Evolutionary conservation across 23 tunicate species (phyloP), one percentile per base, ranked within the genome.

Genomic region (Oikopleura vanhoeffeni): DNA sequence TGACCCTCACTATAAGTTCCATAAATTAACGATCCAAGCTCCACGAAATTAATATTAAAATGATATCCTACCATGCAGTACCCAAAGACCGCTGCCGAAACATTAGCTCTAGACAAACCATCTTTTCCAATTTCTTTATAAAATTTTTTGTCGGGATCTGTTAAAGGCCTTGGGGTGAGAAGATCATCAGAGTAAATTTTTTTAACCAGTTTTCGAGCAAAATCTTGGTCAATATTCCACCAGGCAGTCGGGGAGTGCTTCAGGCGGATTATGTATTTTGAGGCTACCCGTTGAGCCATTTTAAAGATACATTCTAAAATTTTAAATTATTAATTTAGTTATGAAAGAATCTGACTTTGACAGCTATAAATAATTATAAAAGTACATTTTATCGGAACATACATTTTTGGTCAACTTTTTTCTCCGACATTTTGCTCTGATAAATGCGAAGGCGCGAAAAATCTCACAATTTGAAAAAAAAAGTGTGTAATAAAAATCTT

Each of bases 1-100:
- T n/a, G n/a, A n/a, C n/a, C n/a, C n/a, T n/a, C n/a, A n/a, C n/a
- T n/a, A 38, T 71, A 71, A 2, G 35, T 71, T 28, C 79, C 79
- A 30, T 71, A 71, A 71, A 13, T 13, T 38, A 71, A 32, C 36
- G 34, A 28, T 18, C 79, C 79, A 28, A 71, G 79, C 79, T 71
- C 38, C 32, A 71, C 34, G 3, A 24, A 71, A 71, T 71, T 32
- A 71, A 71, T 71, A 71, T 30, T 28, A 71, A 71, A 71, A 71
- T 18, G 79, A 71, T 71, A 71, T 71, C 79, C 79, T 2, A 71
- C 79, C 79, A 71, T 71, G 34, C 27, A 13, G 38, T 71, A 71
- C 38, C 79, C 79, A 71, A 71, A 13, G 35, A 71, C 35, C 38
- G 34, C 79, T 33, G 79, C 79, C 38, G 35, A 30, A 13, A 18